A percentile compares a stretch with the other conserved stretches of the same genome.
Evolutionary conservation across 2,888 invertebrate species (phyloP).

Genomic region (Prenolepis imparis): DNA sequence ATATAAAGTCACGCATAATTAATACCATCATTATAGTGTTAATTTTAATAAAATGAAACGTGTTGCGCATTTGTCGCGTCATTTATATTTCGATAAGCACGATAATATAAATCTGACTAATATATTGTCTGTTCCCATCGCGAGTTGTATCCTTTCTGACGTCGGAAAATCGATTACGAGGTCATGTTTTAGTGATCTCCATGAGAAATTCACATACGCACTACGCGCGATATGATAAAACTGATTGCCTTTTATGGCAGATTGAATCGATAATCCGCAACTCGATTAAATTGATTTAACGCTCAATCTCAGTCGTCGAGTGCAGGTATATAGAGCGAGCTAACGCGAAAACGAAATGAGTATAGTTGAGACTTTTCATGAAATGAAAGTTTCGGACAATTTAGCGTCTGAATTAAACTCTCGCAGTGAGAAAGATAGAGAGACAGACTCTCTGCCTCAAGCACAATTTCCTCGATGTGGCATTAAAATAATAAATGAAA

Average conservation of each 20-base stretch:
- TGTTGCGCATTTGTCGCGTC: background rate
- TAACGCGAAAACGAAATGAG: background rate
- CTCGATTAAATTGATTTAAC: slow-evolving; percentile 26
- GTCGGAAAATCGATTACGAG: slow-evolving; percentile 12
- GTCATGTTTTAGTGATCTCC: slow-evolving; percentile 5
- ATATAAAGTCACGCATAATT: background rate
- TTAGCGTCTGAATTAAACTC: slow-evolving; percentile 11
- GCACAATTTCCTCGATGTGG: background rate
- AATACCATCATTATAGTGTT: background rate
- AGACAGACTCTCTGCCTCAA: background rate
- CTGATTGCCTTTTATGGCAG: slow-evolving; percentile 1
- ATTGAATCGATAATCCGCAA: background rate
- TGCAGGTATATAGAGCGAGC: background rate
- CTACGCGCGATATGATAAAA: slow-evolving; percentile 3
- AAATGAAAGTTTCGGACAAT: background rate
- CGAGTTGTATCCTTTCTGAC: background rate
- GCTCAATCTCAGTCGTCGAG: slow-evolving; percentile 22
- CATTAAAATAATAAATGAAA: background rate
- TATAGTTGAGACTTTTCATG: slow-evolving; percentile 9
- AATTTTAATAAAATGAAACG: background rate
- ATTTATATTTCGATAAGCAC: background rate
- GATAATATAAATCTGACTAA: slow-evolving; percentile 25
- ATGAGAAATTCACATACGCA: slow-evolving; percentile 3
- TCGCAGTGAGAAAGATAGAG: background rate
- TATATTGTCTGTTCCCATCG: background rate